Base-by-base conservation (phyloP, 2,888 invertebrate species). In the Cinara cedri region DNA sequence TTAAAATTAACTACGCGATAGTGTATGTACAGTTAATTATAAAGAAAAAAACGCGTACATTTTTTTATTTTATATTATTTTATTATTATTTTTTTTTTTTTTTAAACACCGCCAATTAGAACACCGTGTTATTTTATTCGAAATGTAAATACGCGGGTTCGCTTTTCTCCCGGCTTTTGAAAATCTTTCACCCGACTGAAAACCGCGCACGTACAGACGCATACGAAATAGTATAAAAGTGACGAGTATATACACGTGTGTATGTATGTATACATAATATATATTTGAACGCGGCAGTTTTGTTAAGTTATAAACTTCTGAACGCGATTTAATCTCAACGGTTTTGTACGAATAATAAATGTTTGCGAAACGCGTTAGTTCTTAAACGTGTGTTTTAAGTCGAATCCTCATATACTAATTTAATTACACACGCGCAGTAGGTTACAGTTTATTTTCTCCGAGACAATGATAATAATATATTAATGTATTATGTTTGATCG, bases 241-340 rank as follows among this genome's bases (percentile, higher is more conserved):
- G 63, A 49, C 49, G 62, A 62, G 62, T 63, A n/a, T 3, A 6
- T n/a, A 14, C 26, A 1, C 9, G 19, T 1, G 3, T n/a, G 1
- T 6, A 13, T 1, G 54, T 6, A 10, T 14, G 14, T 62, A n/a
- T n/a, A n/a, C n/a, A n/a, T n/a, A n/a, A n/a, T n/a, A n/a, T n/a
- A n/a, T n/a, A n/a, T n/a, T 74, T 21, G 19, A 62, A 74, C 34
- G 51, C 72, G 19, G 21, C 21, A 42, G 51, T 62, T 49, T 19
- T 26, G 46, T 10, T 14, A 46, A 62, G 46, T 74, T n/a, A 0
- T 13, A 51, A 54, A 63, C 51, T 74, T 54, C 6, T 49, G 21
- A 51, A 54, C 21, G 16, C 21, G 11, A 51, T 63, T 63, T 44
- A 74, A 74, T 74, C 63, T 42, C 42, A 26, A 74, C 63, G 16